Conservation (phyloP, 2,113 vertebrate species). For the Boleophthalmus pectinirostris region DNA sequence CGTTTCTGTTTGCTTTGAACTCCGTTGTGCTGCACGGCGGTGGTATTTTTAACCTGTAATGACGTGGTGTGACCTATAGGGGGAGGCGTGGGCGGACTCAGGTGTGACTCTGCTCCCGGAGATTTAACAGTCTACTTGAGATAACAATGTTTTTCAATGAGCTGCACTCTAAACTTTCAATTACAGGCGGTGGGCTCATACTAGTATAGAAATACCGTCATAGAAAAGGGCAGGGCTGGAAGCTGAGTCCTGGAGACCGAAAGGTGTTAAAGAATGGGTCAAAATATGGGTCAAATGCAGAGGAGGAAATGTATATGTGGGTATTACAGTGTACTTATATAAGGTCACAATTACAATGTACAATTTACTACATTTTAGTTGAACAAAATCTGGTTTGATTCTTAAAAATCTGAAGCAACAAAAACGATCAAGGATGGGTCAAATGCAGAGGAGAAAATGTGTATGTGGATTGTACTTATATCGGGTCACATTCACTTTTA, state of each 20-base stretch:
- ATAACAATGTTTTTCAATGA: conserved; percentile 5
- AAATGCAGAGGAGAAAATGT: background rate
- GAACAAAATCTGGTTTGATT: too few species aligned
- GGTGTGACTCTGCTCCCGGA: background rate
- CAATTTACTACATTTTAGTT: too few species aligned
- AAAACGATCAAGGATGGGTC: too few species aligned
- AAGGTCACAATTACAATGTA: too few species aligned
- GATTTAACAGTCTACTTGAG: background rate
- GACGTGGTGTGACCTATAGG: background rate
- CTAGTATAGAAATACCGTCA: background rate
- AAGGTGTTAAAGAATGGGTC: background rate
- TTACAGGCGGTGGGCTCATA: background rate
- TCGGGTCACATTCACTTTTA: too few species aligned
- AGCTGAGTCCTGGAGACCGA: background rate
- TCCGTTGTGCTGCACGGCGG: too few species aligned
- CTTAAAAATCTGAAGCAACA: too few species aligned
- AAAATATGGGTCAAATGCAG: background rate
- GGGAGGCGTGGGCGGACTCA: background rate
- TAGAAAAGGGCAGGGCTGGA: background rate
- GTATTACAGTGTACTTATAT: too few species aligned
- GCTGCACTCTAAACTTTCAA: background rate
- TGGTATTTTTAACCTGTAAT: background rate
- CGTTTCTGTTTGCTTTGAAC: background rate
- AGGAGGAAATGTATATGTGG: too few species aligned
- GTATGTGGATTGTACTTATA: too few species aligned